phyloP scores from a whole-genome alignment of 2,113 vertebrate species.

The Dipodomys stephensi region DNA sequence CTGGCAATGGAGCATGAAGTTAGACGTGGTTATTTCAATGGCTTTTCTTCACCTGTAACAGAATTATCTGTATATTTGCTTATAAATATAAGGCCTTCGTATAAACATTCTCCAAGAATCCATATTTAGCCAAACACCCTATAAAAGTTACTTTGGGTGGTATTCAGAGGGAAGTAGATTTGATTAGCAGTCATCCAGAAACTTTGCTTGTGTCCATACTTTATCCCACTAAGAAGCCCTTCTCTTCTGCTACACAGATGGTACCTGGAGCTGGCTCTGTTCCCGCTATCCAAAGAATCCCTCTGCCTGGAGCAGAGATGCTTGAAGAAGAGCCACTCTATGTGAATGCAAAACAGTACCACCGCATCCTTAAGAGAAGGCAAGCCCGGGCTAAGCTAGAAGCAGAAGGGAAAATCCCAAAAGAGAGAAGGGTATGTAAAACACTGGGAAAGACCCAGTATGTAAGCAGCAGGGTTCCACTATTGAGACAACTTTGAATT shows the following conservation, averaged over 20 bases:
- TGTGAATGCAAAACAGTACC: constrained; percentile 99
- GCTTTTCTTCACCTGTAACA: background rate
- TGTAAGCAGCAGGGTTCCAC: background rate
- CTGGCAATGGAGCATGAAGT: background rate
- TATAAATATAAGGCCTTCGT: background rate
- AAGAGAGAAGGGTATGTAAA: constrained; percentile 94
- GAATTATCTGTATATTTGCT: constrained; percentile 19
- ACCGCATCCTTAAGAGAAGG: constrained; percentile 96
- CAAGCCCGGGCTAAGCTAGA: constrained; percentile 98
- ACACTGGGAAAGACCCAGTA: background rate
- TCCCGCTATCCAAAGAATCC: constrained; percentile 97
- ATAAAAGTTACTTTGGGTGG: background rate
- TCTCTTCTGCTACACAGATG: constrained; percentile 89
- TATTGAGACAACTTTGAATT: background rate
- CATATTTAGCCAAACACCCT: background rate
- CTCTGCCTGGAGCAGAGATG: constrained; percentile 98
- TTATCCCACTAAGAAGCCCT: background rate
- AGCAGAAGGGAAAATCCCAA: constrained; percentile 98
- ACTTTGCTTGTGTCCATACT: background rate
- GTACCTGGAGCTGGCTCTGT: constrained; percentile 95
- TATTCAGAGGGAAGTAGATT: background rate
- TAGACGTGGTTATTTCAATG: background rate
- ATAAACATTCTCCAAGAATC: constrained; percentile 3
- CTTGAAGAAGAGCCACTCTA: constrained; percentile 98
- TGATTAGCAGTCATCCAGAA: background rate